A percentile compares a stretch with the other conserved stretches of the same genome.
These are phyloP conservation scores for Pachymerium ferrugineum DNA, from an alignment of 2,888 invertebrate genomes.

Conservation along the genomic window DNA sequence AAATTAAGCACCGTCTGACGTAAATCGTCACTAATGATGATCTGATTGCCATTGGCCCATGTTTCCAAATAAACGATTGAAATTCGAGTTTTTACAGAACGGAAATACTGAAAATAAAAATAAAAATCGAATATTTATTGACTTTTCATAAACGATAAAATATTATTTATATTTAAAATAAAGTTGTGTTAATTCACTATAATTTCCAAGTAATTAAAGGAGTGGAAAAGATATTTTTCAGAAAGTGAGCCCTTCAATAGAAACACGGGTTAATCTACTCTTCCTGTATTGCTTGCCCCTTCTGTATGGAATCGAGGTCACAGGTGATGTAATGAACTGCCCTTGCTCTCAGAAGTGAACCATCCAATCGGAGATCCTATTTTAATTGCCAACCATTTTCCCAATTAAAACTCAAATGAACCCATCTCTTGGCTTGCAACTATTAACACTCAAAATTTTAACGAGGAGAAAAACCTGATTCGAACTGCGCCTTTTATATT, in stretches of 20 bases:
- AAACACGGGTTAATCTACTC: background rate
- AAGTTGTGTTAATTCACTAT: too few relatives aligned
- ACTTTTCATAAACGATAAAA: background rate
- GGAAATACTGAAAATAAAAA: slow-evolving; percentile 68
- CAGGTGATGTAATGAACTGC: slow-evolving; percentile 4
- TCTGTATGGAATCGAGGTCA: background rate
- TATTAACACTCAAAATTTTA: too few relatives aligned
- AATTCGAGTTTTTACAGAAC: slow-evolving; percentile 81
- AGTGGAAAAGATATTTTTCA: background rate
- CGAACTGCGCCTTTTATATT: background rate
- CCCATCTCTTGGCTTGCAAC: too few relatives aligned
- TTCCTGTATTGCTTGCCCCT: background rate
- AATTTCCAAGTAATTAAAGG: too few relatives aligned
- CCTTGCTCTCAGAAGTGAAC: background rate
- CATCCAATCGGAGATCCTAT: too few relatives aligned
- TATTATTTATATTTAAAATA: too few relatives aligned
- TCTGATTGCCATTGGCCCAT: slow-evolving; percentile 85
- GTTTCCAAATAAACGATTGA: slow-evolving; percentile 95
- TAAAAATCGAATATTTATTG: too few relatives aligned
- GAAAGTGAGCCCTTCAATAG: background rate
- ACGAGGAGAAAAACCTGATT: too few relatives aligned
- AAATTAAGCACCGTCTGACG: slow-evolving; percentile 82
- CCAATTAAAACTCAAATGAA: too few relatives aligned
- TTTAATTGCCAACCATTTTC: too few relatives aligned
- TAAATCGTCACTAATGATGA: slow-evolving; percentile 68